phyloP scores from a whole-genome alignment of 2,888 invertebrate genomes.

The Phyto melanocephala region DNA sequence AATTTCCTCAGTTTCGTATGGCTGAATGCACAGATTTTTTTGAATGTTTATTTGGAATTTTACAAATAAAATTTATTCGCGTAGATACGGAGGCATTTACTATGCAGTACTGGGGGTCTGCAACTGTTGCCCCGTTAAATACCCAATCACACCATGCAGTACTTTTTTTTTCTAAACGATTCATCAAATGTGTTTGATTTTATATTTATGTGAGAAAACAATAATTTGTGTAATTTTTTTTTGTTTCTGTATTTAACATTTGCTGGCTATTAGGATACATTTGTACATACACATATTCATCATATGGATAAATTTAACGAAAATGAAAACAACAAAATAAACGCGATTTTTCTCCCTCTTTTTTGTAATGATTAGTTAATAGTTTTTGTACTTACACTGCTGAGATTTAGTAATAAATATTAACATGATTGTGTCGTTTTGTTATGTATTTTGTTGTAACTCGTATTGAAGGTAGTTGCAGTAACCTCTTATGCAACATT shows the following conservation, averaged over 20 bases:
- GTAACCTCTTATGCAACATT: constrained; percentile 40
- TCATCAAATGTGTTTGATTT: constrained; percentile 42
- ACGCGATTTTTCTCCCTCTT: background rate
- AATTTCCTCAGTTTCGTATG: constrained; percentile 60
- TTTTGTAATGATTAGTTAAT: constrained; percentile 32
- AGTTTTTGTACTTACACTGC: background rate
- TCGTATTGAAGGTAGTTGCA: too few species aligned
- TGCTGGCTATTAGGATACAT: too few species aligned
- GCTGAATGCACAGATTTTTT: constrained; percentile 42
- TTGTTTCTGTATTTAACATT: background rate
- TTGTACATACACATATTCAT: background rate
- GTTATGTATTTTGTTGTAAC: background rate
- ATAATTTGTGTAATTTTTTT: background rate
- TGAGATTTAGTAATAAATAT: background rate
- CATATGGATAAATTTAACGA: background rate
- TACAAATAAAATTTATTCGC: background rate
- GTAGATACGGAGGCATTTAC: background rate
- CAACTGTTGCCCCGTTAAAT: background rate
- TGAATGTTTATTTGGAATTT: background rate
- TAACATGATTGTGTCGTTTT: background rate
- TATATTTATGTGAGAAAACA: constrained; percentile 51
- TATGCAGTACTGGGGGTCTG: background rate
- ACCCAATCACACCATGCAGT: background rate
- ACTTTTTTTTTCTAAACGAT: background rate
- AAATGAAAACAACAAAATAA: background rate